phyloP scores from a whole-genome alignment of 2,113 vertebrate species.

The Tychaedon coryphoeus region DNA sequence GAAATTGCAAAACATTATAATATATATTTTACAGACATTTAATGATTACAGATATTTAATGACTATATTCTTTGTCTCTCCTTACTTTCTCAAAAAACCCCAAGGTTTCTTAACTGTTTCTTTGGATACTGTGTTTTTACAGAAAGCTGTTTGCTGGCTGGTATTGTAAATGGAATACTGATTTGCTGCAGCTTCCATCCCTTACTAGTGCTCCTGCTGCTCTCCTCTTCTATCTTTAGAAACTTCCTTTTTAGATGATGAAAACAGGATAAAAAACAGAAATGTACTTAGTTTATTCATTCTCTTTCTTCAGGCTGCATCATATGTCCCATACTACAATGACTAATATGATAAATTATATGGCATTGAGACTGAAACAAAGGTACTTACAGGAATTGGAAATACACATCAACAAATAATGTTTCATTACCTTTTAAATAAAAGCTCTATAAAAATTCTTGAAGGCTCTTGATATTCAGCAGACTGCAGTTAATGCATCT shows the following conservation, averaged over 20 bases:
- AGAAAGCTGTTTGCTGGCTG: constrained; percentile 14
- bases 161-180: constrained; percentile 9
- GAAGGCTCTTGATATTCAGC: not conserved
- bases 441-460: not conserved
- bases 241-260: not conserved
- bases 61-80: not conserved
- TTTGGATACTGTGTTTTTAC: not conserved
- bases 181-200: constrained; percentile 30
- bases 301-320: constrained; percentile 1
- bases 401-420: not conserved
- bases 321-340: not conserved
- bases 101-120: constrained; percentile 1
- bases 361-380: not conserved
- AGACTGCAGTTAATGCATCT: not conserved
- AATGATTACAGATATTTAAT: not conserved
- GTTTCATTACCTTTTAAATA: not conserved
- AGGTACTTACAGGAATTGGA: not conserved
- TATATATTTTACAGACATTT: not conserved
- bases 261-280: constrained; percentile 20
- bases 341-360: not conserved
- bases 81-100: not conserved
- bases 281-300: constrained; percentile 16
- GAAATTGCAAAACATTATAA: not conserved
- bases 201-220: constrained; percentile 23
- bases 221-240: constrained; percentile 39